Conservation (phyloP, 1,140 invertebrate genomes). For the Sarcophaga peregrina region DNA sequence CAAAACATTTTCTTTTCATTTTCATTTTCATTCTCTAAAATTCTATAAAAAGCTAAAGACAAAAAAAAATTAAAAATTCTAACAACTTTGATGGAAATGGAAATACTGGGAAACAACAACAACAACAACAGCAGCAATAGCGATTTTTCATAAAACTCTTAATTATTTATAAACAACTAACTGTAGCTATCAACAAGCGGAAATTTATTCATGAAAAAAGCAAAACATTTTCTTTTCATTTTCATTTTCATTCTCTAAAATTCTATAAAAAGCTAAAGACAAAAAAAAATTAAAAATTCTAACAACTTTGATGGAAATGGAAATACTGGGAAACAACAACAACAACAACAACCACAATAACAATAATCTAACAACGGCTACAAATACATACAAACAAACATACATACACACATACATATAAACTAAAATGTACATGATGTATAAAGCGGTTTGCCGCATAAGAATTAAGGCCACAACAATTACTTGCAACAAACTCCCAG, state of each 20-base stretch:
- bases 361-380: background rate
- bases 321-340: background rate
- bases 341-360: background rate
- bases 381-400: too few species aligned
- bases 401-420: too few species aligned
- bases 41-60: background rate
- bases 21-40: background rate
- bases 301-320: slow-evolving; percentile 5
- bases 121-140: too few species aligned
- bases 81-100: background rate
- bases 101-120: background rate
- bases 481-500: background rate
- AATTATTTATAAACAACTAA: slow-evolving; percentile 10
- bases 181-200: background rate
- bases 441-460: slow-evolving; percentile 18
- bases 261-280: background rate
- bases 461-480: slow-evolving; percentile 27
- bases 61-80: background rate
- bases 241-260: background rate
- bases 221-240: background rate
- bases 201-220: slow-evolving; percentile 11
- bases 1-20: background rate
- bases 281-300: slow-evolving; percentile 12
- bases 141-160: background rate
- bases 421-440: background rate